These are phyloP conservation scores for Syrphus vitripennis DNA, from an alignment of 2,888 invertebrate genomes.

Conservation along the genomic window DNA sequence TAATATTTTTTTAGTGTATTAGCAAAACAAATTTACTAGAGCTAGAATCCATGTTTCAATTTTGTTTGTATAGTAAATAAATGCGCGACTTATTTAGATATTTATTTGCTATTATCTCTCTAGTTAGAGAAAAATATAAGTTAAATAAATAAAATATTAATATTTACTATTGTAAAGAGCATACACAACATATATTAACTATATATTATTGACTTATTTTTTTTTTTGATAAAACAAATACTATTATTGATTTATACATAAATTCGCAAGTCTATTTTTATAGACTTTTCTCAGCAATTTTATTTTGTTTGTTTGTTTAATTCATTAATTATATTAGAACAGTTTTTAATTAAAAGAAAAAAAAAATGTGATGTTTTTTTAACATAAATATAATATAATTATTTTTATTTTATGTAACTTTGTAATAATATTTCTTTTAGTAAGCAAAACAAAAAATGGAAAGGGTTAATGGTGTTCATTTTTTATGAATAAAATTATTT, in stretches of 20 bases:
- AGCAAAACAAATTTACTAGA: conserved; percentile 17
- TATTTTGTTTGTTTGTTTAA: conserved; percentile 32
- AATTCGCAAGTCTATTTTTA: conserved; percentile 62
- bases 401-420: conserved; percentile 15
- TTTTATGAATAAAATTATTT: conserved; percentile 69
- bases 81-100: conserved; percentile 62
- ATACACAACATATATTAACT: conserved; percentile 33
- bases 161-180: conserved; percentile 71
- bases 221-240: conserved; percentile 52
- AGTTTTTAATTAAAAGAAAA: conserved; percentile 34
- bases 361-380: conserved; percentile 51
- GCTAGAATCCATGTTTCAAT: conserved; percentile 57
- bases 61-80: conserved; percentile 61
- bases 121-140: conserved; percentile 54
- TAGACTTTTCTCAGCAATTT: conserved; percentile 64
- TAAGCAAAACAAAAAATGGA: conserved; percentile 46
- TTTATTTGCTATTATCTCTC: conserved; percentile 70
- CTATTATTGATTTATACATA: conserved; percentile 46
- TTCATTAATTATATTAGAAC: conserved; percentile 49
- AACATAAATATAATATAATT: conserved; percentile 16
- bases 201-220: conserved; percentile 66
- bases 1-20: conserved; percentile 21
- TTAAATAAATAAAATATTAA: conserved; percentile 65
- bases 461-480: conserved; percentile 70
- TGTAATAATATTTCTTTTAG: not conserved